Base-by-base conservation (phyloP, 2,888 invertebrate species). In the Coelopa pilipes region DNA sequence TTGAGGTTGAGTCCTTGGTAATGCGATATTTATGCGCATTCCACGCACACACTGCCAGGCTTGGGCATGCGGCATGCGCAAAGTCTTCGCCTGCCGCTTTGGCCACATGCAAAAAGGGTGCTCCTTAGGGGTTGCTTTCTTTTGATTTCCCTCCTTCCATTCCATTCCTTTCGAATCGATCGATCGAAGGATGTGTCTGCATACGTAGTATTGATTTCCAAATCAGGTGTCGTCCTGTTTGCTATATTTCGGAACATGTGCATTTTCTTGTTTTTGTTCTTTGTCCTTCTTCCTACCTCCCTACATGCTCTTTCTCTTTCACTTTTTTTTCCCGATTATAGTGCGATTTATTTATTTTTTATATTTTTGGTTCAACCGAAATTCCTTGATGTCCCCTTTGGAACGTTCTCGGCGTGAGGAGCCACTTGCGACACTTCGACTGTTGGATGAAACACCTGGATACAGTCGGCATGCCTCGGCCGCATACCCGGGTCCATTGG, bases 31-130 rank as follows among this genome's bases (percentile, higher is more conserved):
- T 70, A 66, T 34, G 19, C 34, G 71, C 63, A 63, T 63, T 74
- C 59, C 66, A 66, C 19, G 19, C 34, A 63, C 63, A 63, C 53
- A 47, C 59, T 17, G 21, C 47, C n/a, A n/a, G 62, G 45, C 53
- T 72, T 76, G 73, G 78, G 60, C 72, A 74, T 78, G 63, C 74
- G 75, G n/a, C 78, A 78, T 78, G 78, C 77, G 45, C 63, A 77
- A 75, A 78, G 73, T 75, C 73, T 65, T 73, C 70, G 34, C 21
- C 24, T 57, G 62, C 47, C 62, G 24, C n/a, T 24, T 46, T 63
- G 59, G 60, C 55, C 53, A 65, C 63, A 71, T 65, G 71, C 70
- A 71, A 71, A 71, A 71, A 71, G 65, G 71, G 71, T 71, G 71
- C 70, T 60, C 46, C 63, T 65, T 49, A 60, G 72, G 72, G 66